Percentiles rank a stretch among this genome's conserved stretches.
Conservation (phyloP, 2,113 vertebrate genomes). For the Puffinus mauretanicus region DNA sequence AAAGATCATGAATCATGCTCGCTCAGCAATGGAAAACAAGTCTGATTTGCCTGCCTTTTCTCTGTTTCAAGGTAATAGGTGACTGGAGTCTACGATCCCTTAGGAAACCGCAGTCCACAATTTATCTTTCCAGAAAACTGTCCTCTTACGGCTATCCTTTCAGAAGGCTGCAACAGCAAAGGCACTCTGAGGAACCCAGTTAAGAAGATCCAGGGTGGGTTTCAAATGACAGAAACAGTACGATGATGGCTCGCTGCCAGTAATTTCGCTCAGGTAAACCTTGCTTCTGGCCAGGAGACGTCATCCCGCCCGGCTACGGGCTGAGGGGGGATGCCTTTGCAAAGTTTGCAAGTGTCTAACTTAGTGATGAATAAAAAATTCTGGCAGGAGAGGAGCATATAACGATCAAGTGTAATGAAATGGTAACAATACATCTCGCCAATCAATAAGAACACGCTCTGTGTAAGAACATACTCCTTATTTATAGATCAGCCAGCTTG, state of each 20-base stretch:
- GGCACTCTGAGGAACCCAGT: background rate
- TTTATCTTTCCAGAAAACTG: background rate
- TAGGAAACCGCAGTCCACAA: background rate
- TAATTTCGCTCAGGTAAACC: background rate
- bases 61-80: background rate
- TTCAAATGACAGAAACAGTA: background rate
- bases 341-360: background rate
- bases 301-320: background rate
- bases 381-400: background rate
- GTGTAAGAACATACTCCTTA: background rate
- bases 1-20: background rate
- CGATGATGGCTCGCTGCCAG: background rate
- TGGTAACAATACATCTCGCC: background rate
- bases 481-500: constrained; percentile 1
- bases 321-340: background rate
- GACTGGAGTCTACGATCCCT: background rate
- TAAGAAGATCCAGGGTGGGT: background rate
- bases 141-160: background rate
- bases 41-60: background rate
- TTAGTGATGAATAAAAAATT: background rate
- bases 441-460: constrained; percentile 9
- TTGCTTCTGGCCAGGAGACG: background rate
- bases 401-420: background rate
- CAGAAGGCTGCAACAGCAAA: background rate
- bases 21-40: background rate